Conservation (phyloP, 2,888 invertebrate genomes). For the Lepidochitona cinerea region DNA sequence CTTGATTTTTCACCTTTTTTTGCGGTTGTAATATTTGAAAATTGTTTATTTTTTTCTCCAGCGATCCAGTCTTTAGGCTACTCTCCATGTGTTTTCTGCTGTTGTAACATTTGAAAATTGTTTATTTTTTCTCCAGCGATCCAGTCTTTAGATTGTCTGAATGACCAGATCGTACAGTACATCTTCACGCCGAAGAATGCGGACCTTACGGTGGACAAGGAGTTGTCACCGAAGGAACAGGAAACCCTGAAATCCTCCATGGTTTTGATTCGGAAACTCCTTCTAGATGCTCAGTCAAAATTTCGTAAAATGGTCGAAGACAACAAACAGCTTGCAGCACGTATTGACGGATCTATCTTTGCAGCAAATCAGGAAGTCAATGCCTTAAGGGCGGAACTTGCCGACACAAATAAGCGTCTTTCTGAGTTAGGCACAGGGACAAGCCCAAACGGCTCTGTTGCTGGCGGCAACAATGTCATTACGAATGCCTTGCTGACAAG, state of each 20-base stretch:
- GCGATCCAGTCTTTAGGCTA: slow-evolving; percentile 73
- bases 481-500: not conserved
- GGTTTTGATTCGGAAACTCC: slow-evolving; percentile 88
- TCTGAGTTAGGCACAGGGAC: slow-evolving; percentile 45
- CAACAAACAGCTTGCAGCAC: slow-evolving; percentile 76
- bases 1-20: too few species aligned
- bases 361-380: slow-evolving; percentile 75
- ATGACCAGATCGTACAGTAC: slow-evolving; percentile 72
- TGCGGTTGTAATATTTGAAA: too few species aligned
- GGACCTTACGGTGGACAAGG: slow-evolving; percentile 46
- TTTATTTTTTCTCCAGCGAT: slow-evolving; percentile 67
- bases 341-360: slow-evolving; percentile 70
- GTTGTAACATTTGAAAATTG: too few species aligned
- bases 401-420: slow-evolving; percentile 74
- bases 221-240: slow-evolving; percentile 67
- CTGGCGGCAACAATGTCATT: not conserved
- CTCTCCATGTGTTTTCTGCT: too few species aligned
- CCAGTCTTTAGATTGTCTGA: slow-evolving; percentile 72
- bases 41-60: slow-evolving; percentile 48
- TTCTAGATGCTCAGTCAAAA: slow-evolving; percentile 87
- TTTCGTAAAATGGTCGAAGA: slow-evolving; percentile 92
- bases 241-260: slow-evolving; percentile 82
- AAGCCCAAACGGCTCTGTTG: not conserved
- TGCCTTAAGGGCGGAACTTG: slow-evolving; percentile 74
- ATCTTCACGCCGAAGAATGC: slow-evolving; percentile 64